phyloP scores from a whole-genome alignment of 2,797 vertebrate species.

The Rhincodon typus region DNA sequence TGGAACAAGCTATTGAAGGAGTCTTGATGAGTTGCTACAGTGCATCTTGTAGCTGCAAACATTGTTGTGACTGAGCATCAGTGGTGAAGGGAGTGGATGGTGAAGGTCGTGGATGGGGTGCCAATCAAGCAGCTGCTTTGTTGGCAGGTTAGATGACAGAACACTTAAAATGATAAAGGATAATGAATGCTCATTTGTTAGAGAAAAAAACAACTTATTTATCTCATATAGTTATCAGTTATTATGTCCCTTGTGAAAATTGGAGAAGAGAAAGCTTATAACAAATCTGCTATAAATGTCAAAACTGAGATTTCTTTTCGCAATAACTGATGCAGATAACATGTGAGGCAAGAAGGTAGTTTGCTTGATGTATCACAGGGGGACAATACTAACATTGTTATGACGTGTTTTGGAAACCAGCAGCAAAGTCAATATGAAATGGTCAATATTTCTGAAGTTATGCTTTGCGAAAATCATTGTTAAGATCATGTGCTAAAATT shows the following conservation, averaged over 20 bases:
- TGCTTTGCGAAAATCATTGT: no score
- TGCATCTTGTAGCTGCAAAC: no score
- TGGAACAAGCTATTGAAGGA: no score
- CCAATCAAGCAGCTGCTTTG: no score
- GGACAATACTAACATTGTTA: background rate
- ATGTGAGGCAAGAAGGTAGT: background rate
- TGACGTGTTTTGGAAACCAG: background rate
- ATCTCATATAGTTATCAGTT: background rate
- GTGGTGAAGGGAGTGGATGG: no score
- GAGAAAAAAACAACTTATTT: background rate
- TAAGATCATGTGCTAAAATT: no score
- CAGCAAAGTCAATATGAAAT: background rate
- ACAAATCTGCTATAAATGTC: background rate
- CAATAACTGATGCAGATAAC: background rate
- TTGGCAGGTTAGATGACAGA: background rate
- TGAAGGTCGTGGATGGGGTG: no score
- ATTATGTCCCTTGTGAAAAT: background rate
- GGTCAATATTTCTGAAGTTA: background rate
- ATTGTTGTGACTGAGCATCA: no score
- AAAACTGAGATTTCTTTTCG: background rate
- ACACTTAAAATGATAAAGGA: background rate
- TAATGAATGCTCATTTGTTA: background rate
- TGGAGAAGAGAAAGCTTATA: background rate
- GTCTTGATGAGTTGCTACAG: no score
- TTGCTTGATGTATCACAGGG: background rate